Base-by-base conservation (phyloP, 1,140 invertebrate species). In the Penaeus japonicus region DNA sequence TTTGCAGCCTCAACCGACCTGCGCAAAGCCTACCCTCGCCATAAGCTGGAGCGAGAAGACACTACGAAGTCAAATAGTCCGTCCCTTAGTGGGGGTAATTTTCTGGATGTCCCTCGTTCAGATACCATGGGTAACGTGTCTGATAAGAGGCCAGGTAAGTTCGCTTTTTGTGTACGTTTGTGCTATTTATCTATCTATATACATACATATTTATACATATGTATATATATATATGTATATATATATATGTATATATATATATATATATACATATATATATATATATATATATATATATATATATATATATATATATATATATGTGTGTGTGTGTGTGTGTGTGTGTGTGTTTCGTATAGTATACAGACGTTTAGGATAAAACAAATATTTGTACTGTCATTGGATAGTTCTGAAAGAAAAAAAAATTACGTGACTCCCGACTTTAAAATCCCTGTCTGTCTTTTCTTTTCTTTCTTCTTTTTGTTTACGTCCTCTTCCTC, bases 61-160 rank as follows among this genome's bases (percentile, higher is more conserved):
- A 90, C 90, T 7, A 90, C 90, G 0, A 90, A 90, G 85, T 89
- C 87, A 20, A 89, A 90, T 39, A 89, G 84, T 57, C 90, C 90
- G 5, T 90, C 90, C 47, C 87, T 90, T 0, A 89, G 87, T 35
- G 89, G 89, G 15, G 89, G 87, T n/a, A 90, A 91, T 59, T 90
- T 90, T 54, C 86, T 91, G 1, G 89, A 91, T 70, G 90, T 91
- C 4, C 90, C 90, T 7, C 90, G 90, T 15, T 90, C 87, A 22
- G 90, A 91, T 59, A 89, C 90, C 12, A 83, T 85, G 59, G 59
- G 85, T 30, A 73, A 77, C 27, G 81, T 90, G 53, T 84, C 75
- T n/a, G 83, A 84, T 24, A 87, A 55, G 20, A 59, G 73, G 24
- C 81, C 77, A 79, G 59, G 85, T 84, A 39, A 30, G 62, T 70